Conservation (phyloP, 2,113 vertebrate genomes). For the Leptocoma aspasia region DNA sequence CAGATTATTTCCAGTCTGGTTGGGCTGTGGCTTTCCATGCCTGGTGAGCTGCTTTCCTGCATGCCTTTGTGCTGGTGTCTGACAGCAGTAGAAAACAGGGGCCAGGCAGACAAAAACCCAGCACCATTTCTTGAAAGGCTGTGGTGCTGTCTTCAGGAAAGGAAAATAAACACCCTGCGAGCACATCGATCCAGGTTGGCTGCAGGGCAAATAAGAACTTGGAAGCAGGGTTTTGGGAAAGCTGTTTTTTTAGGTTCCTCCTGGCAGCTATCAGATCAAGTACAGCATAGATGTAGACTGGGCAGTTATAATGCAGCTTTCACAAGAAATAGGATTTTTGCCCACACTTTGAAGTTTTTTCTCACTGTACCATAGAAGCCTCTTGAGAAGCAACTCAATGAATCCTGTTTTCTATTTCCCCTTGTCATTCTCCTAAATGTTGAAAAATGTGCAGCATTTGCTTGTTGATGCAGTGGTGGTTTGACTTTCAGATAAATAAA, state of each 20-base stretch:
- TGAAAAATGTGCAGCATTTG: background rate
- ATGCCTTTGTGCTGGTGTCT: background rate
- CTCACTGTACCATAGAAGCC: background rate
- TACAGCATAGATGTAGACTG: background rate
- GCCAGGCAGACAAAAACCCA: background rate
- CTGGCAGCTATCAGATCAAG: background rate
- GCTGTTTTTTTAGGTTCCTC: background rate
- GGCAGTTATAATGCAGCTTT: background rate
- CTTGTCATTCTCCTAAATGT: background rate
- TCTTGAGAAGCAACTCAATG: background rate
- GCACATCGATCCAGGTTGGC: background rate
- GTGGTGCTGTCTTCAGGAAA: background rate
- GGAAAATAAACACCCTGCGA: background rate
- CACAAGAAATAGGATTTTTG: background rate
- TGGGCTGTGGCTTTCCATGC: background rate
- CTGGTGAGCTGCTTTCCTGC: background rate
- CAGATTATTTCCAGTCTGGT: background rate
- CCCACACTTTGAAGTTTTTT: background rate
- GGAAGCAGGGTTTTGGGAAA: background rate
- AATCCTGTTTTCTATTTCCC: background rate
- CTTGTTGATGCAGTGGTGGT: background rate
- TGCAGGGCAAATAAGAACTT: background rate
- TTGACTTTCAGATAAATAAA: constrained; percentile 10
- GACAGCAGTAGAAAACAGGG: background rate
- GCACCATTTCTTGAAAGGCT: background rate